A percentile compares a stretch with the other conserved stretches of the same genome.
Conservation (phyloP, 2,797 vertebrate genomes). For the Helicolenus hilgendorfi region DNA sequence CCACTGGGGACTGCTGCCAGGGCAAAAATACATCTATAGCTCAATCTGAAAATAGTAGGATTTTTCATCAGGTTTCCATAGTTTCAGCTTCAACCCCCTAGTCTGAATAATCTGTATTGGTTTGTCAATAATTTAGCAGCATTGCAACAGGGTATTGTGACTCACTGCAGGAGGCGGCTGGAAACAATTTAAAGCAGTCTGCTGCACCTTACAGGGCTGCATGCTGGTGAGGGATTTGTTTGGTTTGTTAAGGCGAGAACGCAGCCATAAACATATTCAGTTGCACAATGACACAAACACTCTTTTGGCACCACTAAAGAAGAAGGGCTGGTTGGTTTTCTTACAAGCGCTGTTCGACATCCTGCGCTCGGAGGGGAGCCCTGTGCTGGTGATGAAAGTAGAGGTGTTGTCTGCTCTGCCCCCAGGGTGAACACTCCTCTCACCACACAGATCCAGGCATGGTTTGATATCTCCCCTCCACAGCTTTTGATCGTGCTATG, state of each 20-base stretch:
- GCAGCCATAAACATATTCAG: slow-evolving; percentile 36
- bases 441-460: slow-evolving; percentile 61
- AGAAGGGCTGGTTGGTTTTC: slow-evolving; percentile 20
- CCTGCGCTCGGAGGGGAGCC: slow-evolving; percentile 43
- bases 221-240: slow-evolving; percentile 17
- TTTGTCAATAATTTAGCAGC: slow-evolving; percentile 70
- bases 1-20: background rate
- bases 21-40: slow-evolving; percentile 8
- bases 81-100: background rate
- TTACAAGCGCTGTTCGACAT: slow-evolving; percentile 52
- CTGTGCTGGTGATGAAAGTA: slow-evolving; percentile 58
- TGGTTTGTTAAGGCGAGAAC: slow-evolving; percentile 35
- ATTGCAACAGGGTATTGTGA: slow-evolving; percentile 34
- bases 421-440: slow-evolving; percentile 63
- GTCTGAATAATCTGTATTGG: slow-evolving; percentile 42
- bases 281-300: slow-evolving; percentile 45
- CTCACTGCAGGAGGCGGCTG: slow-evolving; percentile 41
- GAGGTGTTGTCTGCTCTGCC: slow-evolving; percentile 69
- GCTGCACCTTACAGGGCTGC: slow-evolving; percentile 8
- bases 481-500: slow-evolving; percentile 69
- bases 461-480: slow-evolving; percentile 66
- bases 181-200: slow-evolving; percentile 44
- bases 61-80: slow-evolving; percentile 3
- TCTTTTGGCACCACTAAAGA: slow-evolving; percentile 32
- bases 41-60: background rate